Base-by-base conservation (phyloP, 2,113 vertebrate genomes). In the Mormyrus lacerda region DNA sequence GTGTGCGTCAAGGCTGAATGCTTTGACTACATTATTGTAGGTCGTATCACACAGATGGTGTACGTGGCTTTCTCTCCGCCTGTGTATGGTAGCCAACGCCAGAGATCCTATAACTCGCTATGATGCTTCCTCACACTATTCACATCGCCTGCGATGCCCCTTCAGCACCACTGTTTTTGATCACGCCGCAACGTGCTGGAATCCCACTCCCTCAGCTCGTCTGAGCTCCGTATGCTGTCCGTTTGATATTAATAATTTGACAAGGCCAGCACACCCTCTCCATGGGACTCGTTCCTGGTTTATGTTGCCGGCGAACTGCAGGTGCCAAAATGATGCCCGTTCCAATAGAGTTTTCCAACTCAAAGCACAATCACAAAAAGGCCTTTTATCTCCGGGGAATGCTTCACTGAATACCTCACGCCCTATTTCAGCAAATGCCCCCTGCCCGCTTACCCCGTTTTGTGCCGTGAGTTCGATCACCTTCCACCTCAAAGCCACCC, bases 41-140 rank as follows among this genome's bases (percentile, higher is more conserved):
- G 88, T 58, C 61, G 87, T 45, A 79, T 89, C 85, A 87, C 88
- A 89, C 88, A 91, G 85, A 90, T 89, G 88, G 89, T 50, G 51
- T 58, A 50, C 61, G 84, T 58, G 87, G 51, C 15, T 88, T 86
- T 69, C 90, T 85, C 24, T 89, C 45, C 50, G 31, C 45, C 82
- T 84, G 88, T 9, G 31, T 73, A 55, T 27, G 44, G 83, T 55
- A 11, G 86, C 73, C 90, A 79, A 84, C 88, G 76, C 85, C 90
- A 58, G 90, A 83, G 50, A 65, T 55, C 48, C 55, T 61, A 76
- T 89, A 86, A 90, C 47, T 55, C 86, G 44, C 24, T 87, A 90
- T 85, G 79, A 48, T 58, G 55, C 65, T 35, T 47, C 76, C 89
- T 73, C 84, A 50, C 10, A 31, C n/a, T 51, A 8, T 53, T 44